Base-by-base conservation (phyloP, 2,797 vertebrate species). In the Hephaestus fuliginosus region DNA sequence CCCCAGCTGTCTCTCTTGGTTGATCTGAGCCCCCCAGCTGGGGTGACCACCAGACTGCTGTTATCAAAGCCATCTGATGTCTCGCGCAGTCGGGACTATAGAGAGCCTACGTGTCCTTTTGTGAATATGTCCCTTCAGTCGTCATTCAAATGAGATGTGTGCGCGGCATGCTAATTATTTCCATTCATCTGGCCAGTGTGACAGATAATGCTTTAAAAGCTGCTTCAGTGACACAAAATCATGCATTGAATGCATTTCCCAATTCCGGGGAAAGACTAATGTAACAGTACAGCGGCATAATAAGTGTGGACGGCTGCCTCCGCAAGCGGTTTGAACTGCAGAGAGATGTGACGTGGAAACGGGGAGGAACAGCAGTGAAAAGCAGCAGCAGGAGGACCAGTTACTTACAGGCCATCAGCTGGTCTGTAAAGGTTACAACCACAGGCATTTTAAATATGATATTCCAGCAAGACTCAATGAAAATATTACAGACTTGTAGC, bases 31-130 rank as follows among this genome's bases (percentile, higher is more conserved):
- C 76, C 87, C 82, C 85, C 85, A 83, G 88, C 89, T 89, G 89
- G 44, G 91, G 55, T 70, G 91, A 88, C 89, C 90, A 92, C 89
- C 83, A 69, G 74, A 85, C 86, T 80, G 78, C 86, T 83, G 86
- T 88, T 90, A 90, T 91, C 86, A 87, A 90, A 88, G 84, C 83
- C 49, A 67, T 90, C 84, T 92, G 89, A 93, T 91, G 91, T 85
- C 76, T 80, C 28, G 20, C 62, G 4, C 70, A 67, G 84, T 77
- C 48, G 15, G 70, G 78, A 83, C 87, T 62, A 76, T 46, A 82
- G 74, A 82, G 80, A 82, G 75, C 22, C 63, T 71, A 60, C 65
- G 28, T 83, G 83, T 89, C 75, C 75, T 86, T 87, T 85, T 82
- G 77, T 88, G 85, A 88, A 86, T 84, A 84, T 51, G 68, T 89